A percentile compares a stretch with the other conserved stretches of the same genome.
phyloP scores from a whole-genome alignment of 2,113 vertebrate genomes.

The Tamias sibiricus region DNA sequence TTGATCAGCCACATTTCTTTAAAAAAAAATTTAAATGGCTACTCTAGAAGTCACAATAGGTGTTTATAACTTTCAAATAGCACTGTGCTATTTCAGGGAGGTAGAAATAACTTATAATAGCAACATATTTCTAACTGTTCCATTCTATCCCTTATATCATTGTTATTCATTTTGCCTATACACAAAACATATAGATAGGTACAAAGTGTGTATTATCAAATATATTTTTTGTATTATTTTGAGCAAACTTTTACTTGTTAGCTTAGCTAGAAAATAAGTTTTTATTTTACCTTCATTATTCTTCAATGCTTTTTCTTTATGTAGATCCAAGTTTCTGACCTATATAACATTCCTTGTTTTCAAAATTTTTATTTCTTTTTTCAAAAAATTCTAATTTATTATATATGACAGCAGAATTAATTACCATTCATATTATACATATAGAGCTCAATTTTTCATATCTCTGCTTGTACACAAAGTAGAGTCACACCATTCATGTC shows the following conservation, averaged over 20 bases:
- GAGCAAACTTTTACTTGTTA: not conserved
- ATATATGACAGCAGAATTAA: no score
- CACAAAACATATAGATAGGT: no score
- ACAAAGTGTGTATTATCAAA: not conserved
- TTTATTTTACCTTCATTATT: not conserved
- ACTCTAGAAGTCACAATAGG: not conserved
- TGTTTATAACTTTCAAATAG: not conserved
- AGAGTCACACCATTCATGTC: no score
- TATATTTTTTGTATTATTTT: not conserved
- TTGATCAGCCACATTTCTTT: not conserved
- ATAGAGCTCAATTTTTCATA: no score
- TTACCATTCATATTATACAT: no score
- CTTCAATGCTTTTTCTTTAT: not conserved
- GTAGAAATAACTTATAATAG: not conserved
- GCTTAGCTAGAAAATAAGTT: not conserved
- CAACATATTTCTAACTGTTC: not conserved
- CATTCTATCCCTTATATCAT: not conserved
- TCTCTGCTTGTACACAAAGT: no score
- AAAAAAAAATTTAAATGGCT: not conserved
- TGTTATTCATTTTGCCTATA: not conserved
- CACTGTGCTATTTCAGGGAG: not conserved
- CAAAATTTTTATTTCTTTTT: not conserved
- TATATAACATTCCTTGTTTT: not conserved
- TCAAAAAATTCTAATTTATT: no score
- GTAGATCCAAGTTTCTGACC: not conserved